Percentiles rank a stretch among this genome's conserved stretches.
These are phyloP conservation scores for Athripsodes cinereus DNA, from an alignment of 2,888 invertebrate species.

Conservation along the genomic window DNA sequence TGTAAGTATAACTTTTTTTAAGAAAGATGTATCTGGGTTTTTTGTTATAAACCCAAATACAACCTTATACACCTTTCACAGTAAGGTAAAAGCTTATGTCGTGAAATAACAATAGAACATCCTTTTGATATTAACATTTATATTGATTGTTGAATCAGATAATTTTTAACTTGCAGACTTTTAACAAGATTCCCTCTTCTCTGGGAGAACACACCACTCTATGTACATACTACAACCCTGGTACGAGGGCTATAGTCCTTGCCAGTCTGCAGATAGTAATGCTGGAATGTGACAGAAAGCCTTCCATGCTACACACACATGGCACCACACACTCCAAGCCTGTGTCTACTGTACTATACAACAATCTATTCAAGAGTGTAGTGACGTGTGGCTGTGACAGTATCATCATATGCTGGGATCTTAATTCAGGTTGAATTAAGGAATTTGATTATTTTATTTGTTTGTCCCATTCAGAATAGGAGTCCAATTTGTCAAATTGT, in stretches of 20 bases:
- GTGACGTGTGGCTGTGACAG: conserved; percentile 76
- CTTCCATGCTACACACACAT: conserved; percentile 63
- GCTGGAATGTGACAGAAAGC: conserved; percentile 58
- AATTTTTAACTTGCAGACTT: conserved; percentile 55
- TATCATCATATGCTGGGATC: conserved; percentile 77
- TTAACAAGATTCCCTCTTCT: conserved; percentile 56
- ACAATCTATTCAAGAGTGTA: conserved; percentile 66
- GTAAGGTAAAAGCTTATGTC: too few relatives aligned
- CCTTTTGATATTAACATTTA: too few relatives aligned
- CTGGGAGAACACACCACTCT: conserved; percentile 56
- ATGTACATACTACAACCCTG: conserved; percentile 58
- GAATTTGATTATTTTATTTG: too few relatives aligned
- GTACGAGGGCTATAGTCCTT: conserved; percentile 59
- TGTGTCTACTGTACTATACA: conserved; percentile 69
- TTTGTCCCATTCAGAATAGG: too few relatives aligned
- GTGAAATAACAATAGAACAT: too few relatives aligned
- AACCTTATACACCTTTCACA: too few relatives aligned
- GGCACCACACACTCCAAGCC: conserved; percentile 65
- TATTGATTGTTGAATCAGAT: too few relatives aligned
- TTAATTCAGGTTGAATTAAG: conserved; percentile 63
- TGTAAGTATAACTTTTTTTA: too few relatives aligned
- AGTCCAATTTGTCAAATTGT: too few relatives aligned
- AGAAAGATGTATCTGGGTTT: too few relatives aligned
- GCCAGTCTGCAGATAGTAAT: conserved; percentile 60
- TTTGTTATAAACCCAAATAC: too few relatives aligned